phyloP scores from a whole-genome alignment of 2,113 vertebrate genomes.

The Neolamprologus tretocephalus region DNA sequence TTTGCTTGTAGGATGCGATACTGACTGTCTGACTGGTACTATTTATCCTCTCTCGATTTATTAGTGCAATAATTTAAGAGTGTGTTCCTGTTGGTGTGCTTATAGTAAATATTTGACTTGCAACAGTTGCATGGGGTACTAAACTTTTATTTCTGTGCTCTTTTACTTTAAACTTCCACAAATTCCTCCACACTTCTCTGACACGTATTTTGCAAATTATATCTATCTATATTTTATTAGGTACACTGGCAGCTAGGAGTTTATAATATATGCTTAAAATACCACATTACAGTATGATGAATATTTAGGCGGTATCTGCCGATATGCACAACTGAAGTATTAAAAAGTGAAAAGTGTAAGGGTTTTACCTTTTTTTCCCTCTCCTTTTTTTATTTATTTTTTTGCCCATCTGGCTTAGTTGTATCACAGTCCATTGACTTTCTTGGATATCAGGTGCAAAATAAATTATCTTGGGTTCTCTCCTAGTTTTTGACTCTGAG shows the following conservation, averaged over 20 bases:
- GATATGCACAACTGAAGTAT: not conserved
- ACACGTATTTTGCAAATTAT: not conserved
- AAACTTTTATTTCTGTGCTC: not conserved
- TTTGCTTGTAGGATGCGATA: not conserved
- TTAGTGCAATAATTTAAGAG: not conserved
- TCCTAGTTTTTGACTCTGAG: not conserved
- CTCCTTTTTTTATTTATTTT: accelerated
- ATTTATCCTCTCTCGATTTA: not conserved
- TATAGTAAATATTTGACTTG: not conserved
- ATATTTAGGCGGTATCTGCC: not conserved
- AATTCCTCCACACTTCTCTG: not conserved
- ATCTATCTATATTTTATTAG: not conserved
- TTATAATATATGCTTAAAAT: not conserved
- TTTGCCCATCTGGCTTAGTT: not conserved
- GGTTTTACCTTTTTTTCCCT: not conserved
- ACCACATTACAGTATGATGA: not conserved
- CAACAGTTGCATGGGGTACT: not conserved
- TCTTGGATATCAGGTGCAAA: not conserved
- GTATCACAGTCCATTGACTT: not conserved
- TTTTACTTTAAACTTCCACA: not conserved
- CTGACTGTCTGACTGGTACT: not conserved
- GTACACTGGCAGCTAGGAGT: not conserved
- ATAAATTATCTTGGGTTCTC: not conserved
- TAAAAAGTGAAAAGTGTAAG: not conserved
- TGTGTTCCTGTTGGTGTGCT: not conserved